phyloP scores from a whole-genome alignment of 2,888 invertebrate species.

The Rhabditoides inermis region DNA sequence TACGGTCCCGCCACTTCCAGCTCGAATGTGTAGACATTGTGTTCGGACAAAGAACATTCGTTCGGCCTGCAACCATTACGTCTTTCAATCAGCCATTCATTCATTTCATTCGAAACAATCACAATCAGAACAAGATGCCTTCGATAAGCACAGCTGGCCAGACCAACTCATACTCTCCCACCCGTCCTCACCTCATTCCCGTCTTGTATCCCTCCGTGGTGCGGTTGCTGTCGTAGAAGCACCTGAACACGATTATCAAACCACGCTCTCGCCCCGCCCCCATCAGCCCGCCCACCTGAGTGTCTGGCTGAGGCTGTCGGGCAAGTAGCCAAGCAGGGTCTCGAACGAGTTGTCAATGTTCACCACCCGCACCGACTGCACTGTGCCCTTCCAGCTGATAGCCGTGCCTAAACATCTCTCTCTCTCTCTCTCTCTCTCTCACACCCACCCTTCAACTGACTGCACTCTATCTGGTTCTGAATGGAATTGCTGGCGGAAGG shows the following conservation, averaged over 20 bases:
- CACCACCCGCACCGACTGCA: slow-evolving; percentile 36
- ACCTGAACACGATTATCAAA: no score
- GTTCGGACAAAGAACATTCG: slow-evolving; percentile 32
- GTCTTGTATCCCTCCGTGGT: slow-evolving; percentile 1
- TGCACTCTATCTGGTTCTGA: slow-evolving; percentile 26
- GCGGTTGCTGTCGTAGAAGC: slow-evolving; percentile 41
- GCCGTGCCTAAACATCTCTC: slow-evolving; percentile 22
- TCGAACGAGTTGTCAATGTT: slow-evolving; percentile 44
- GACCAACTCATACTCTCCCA: slow-evolving; percentile 4
- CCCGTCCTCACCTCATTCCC: slow-evolving; percentile 10
- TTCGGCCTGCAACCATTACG: slow-evolving; percentile 22
- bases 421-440: background rate
- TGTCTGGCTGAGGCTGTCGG: slow-evolving; percentile 37
- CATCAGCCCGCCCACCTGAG: no score
- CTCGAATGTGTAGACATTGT: slow-evolving; percentile 45
- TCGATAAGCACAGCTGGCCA: background rate
- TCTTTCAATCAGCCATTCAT: no score
- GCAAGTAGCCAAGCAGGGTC: slow-evolving; percentile 40
- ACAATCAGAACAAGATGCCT: background rate
- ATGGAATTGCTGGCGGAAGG: slow-evolving; percentile 23
- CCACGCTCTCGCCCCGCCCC: no score
- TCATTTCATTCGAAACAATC: background rate
- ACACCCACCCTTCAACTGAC: slow-evolving; percentile 32
- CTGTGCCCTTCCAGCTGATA: slow-evolving; percentile 37
- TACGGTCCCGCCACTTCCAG: slow-evolving; percentile 43